Conservation (phyloP, 1,140 invertebrate species). For the Drosophila ogumai region DNA sequence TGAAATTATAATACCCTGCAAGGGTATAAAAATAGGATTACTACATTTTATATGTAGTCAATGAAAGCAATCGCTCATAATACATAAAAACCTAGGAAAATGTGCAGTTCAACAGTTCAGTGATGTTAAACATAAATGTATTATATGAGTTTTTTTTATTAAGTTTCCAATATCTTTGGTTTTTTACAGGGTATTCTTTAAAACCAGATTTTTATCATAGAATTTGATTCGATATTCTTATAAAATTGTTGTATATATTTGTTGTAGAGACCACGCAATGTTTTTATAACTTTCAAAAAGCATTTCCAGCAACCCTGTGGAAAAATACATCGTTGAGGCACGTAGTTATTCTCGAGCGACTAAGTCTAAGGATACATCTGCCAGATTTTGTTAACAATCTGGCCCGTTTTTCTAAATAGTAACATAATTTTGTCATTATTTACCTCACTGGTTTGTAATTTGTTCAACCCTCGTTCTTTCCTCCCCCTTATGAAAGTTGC, state of each 20-base stretch:
- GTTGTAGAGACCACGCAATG: background rate
- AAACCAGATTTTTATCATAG: too few species aligned
- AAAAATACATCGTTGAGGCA: constrained; percentile 20
- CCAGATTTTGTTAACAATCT: constrained; percentile 76
- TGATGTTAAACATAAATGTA: too few species aligned
- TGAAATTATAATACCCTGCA: too few species aligned
- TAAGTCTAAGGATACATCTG: constrained; percentile 67
- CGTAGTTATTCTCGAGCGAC: constrained; percentile 36
- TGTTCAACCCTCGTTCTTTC: constrained; percentile 65
- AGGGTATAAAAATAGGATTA: too few species aligned
- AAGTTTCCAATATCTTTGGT: background rate
- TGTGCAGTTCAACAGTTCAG: too few species aligned
- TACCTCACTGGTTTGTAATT: constrained; percentile 80
- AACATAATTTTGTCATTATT: constrained; percentile 83
- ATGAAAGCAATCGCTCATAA: too few species aligned
- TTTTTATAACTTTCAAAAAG: background rate
- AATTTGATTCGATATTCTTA: background rate
- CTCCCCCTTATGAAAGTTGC: constrained; percentile 24
- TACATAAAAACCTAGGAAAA: too few species aligned
- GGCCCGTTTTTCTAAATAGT: constrained; percentile 72
- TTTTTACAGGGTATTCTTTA: background rate
- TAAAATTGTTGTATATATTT: background rate
- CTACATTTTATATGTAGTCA: too few species aligned
- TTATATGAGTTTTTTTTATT: too few species aligned
- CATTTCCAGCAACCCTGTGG: constrained; percentile 38